phyloP scores from a whole-genome alignment of 2,888 invertebrate species.

The Dyspetes luteomarginatus region DNA sequence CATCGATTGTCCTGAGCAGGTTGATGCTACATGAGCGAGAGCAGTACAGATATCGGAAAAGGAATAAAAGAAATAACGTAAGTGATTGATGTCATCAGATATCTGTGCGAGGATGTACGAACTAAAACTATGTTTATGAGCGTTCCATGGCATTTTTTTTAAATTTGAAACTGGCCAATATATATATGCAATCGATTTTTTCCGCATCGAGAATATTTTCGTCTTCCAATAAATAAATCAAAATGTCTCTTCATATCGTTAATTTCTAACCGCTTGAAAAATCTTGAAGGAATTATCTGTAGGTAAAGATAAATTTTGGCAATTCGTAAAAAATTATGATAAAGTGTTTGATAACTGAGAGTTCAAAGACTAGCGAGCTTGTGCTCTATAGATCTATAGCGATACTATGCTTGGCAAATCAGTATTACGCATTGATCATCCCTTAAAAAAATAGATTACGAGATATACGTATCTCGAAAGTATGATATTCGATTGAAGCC shows the following conservation, averaged over 20 bases:
- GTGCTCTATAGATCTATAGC: too few relatives aligned
- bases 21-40: slow-evolving; percentile 26
- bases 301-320: too few relatives aligned
- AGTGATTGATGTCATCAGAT: slow-evolving; percentile 41
- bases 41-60: background rate
- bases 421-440: too few relatives aligned
- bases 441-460: too few relatives aligned
- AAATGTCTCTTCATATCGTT: background rate
- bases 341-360: too few relatives aligned
- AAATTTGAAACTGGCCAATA: background rate
- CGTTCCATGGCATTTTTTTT: slow-evolving; percentile 25
- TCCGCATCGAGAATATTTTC: background rate
- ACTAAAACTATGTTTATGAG: slow-evolving; percentile 27
- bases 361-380: too few relatives aligned
- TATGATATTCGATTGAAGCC: too few relatives aligned
- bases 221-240: background rate
- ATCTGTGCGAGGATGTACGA: slow-evolving; percentile 1
- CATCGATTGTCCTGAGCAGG: slow-evolving; percentile 51
- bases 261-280: background rate
- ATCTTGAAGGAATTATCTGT: too few relatives aligned
- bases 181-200: background rate
- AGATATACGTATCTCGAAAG: too few relatives aligned
- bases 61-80: slow-evolving; percentile 16
- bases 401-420: too few relatives aligned
- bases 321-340: too few relatives aligned